phyloP scores from a whole-genome alignment of 1,140 invertebrate species.

The Drosophila triauraria region DNA sequence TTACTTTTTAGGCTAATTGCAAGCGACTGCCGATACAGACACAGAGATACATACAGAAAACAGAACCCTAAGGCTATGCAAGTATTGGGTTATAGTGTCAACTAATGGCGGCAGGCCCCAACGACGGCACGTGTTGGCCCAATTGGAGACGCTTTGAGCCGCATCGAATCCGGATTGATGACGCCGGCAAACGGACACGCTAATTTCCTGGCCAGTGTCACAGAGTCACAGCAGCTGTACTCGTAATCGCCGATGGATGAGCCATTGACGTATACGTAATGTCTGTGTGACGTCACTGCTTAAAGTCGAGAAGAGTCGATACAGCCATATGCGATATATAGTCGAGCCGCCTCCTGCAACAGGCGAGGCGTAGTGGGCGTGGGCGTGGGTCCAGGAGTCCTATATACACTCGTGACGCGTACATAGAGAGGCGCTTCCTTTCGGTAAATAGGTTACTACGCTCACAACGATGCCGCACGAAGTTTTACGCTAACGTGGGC shows the following conservation, averaged over 20 bases:
- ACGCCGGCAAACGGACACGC: slow-evolving; percentile 40
- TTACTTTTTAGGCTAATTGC: slow-evolving; percentile 11
- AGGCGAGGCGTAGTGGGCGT: slow-evolving; percentile 25
- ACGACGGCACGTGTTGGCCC: slow-evolving; percentile 32
- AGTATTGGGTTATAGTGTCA: slow-evolving; percentile 14
- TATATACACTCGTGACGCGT: slow-evolving; percentile 1
- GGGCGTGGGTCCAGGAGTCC: neutral
- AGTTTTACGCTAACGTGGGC: slow-evolving; percentile 77
- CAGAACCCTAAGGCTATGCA: neutral
- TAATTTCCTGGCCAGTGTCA: slow-evolving; percentile 47
- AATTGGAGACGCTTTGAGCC: slow-evolving; percentile 61
- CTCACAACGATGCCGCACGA: slow-evolving; percentile 56
- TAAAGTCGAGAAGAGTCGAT: slow-evolving; percentile 12
- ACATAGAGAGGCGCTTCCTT: slow-evolving; percentile 1
- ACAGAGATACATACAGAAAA: neutral
- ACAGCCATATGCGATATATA: neutral
- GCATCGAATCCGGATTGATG: slow-evolving; percentile 46
- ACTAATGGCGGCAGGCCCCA: slow-evolving; percentile 18
- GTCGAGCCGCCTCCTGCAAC: slow-evolving; percentile 33
- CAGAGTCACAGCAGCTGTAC: slow-evolving; percentile 29
- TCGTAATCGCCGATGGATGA: slow-evolving; percentile 4
- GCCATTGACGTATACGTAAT: slow-evolving; percentile 53
- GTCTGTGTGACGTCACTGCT: slow-evolving; percentile 52
- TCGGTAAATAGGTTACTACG: slow-evolving; percentile 82
- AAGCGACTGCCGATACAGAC: neutral